Evolutionary conservation across 1,140 invertebrate species (phyloP), one percentile per base, ranked within the genome.

Genomic region (Cherax quadricarinatus): DNA sequence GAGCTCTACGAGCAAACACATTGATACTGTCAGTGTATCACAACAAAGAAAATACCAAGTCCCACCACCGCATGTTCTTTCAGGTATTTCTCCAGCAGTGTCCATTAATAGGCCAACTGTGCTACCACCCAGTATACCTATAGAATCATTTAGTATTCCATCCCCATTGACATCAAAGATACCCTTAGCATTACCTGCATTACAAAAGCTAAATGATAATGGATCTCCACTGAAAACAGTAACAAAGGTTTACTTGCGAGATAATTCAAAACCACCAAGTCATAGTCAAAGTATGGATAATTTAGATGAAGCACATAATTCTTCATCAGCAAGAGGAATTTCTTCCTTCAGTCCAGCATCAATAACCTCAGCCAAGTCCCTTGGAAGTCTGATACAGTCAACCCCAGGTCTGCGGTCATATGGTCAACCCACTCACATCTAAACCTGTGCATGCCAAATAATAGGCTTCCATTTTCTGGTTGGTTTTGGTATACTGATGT

Each of bases 371-470:
- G 80, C 89, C 51, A 86, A 70, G 30, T 91, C 89, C 53, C 73
- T 91, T 16, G 84, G 80, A 30, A 91, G 80, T 53, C 49, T 91
- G 12, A 24, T 80, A 24, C 51, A 60, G 16, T 66, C 89, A 21
- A 51, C 18, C 60, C 5, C 48, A 41, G 78, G 83, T 62, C 84
- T 48, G 12, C 82, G 89, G 73, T 86, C 89, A 10, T 91, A 89
- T 66, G 51, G 80, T 24, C 78, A 89, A 83, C 88, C 88, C 30
- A 89, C 88, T 10, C 30, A 84, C 41, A 70, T 89, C 57, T 89
- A 89, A 73, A 9, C 41, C 53, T 41, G 49, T 89, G 88, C 88
- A 89, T 89, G 88, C 81, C 70, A 70, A n/a, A 14, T 83, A 21
- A 78, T 89, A 66, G 73, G 66, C 85, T 70, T 86, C 21, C 70